phyloP scores from a whole-genome alignment of 2,797 vertebrate species.

The Sebastes cheni region DNA sequence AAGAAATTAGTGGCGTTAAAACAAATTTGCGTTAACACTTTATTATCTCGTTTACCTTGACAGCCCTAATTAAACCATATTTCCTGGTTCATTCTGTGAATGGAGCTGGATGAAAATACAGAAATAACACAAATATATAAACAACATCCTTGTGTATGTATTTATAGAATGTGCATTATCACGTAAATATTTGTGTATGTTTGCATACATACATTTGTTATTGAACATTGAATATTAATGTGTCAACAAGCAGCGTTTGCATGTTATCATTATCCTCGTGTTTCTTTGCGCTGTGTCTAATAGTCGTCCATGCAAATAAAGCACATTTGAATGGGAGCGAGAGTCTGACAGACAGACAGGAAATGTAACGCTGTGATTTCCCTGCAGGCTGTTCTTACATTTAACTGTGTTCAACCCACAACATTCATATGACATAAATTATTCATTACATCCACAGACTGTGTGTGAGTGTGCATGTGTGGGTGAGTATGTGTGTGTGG shows the following conservation, averaged over 20 bases:
- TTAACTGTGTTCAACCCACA: conserved; percentile 70
- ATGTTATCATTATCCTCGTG: neutral
- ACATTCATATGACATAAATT: conserved; percentile 66
- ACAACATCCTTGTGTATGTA: neutral
- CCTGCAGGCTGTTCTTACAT: conserved; percentile 68
- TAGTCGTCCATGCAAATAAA: conserved; percentile 20
- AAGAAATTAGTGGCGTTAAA: too few species aligned
- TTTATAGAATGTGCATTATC: neutral
- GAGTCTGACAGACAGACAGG: conserved; percentile 43
- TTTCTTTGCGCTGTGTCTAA: conserved; percentile 1
- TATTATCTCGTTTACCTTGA: too few species aligned
- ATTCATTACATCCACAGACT: conserved; percentile 60
- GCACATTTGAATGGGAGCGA: conserved; percentile 21
- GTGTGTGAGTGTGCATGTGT: neutral
- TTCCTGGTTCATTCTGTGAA: neutral
- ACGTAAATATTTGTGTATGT: neutral
- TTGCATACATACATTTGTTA: neutral
- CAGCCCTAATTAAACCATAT: too few species aligned
- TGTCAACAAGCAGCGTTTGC: neutral
- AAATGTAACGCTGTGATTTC: conserved; percentile 50
- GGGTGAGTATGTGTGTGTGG: neutral
- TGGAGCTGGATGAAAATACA: neutral
- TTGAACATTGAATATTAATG: neutral
- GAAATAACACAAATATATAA: neutral
- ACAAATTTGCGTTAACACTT: too few species aligned